phyloP scores from a whole-genome alignment of 2,113 vertebrate genomes.

The Psettodes erumei region DNA sequence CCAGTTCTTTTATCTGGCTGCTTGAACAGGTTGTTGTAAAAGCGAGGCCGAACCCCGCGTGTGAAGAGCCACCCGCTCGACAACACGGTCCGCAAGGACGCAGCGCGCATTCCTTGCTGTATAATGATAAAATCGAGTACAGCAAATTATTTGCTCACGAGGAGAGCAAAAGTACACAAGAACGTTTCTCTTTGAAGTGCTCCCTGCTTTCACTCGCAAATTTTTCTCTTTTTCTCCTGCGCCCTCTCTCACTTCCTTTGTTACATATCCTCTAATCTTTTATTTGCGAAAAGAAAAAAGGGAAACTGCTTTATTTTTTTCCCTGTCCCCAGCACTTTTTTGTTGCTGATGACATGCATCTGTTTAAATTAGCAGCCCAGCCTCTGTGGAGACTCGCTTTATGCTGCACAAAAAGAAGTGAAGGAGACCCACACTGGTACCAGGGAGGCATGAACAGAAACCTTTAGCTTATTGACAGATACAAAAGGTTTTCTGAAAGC shows the following conservation, averaged over 20 bases:
- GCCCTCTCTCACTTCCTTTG: slow-evolving; percentile 26
- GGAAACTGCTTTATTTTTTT: not conserved
- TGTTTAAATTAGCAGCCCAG: slow-evolving; percentile 50
- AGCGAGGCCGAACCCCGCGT: slow-evolving; percentile 19
- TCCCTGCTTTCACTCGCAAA: slow-evolving; percentile 9
- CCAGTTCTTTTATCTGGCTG: slow-evolving; percentile 32
- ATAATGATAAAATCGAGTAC: slow-evolving; percentile 9
- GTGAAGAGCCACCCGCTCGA: slow-evolving; percentile 10
- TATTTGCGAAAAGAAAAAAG: slow-evolving; percentile 16
- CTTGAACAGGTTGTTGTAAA: slow-evolving; percentile 29
- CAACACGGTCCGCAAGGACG: not conserved
- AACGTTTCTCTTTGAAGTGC: slow-evolving; percentile 41
- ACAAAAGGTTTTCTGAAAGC: slow-evolving; percentile 16
- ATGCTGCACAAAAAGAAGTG: slow-evolving; percentile 7
- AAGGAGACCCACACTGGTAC: not conserved
- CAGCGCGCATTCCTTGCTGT: slow-evolving; percentile 18
- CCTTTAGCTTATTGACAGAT: slow-evolving; percentile 30
- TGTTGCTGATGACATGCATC: slow-evolving; percentile 56
- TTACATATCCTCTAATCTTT: slow-evolving; percentile 42
- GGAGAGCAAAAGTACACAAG: slow-evolving; percentile 29
- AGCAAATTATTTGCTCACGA: slow-evolving; percentile 34
- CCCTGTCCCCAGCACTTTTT: slow-evolving; percentile 37
- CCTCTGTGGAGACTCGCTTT: slow-evolving; percentile 18
- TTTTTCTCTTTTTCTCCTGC: slow-evolving; percentile 21
- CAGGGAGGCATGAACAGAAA: not conserved